phyloP scores from a whole-genome alignment of 2,888 invertebrate species.

The Chrysina gloriosa region DNA sequence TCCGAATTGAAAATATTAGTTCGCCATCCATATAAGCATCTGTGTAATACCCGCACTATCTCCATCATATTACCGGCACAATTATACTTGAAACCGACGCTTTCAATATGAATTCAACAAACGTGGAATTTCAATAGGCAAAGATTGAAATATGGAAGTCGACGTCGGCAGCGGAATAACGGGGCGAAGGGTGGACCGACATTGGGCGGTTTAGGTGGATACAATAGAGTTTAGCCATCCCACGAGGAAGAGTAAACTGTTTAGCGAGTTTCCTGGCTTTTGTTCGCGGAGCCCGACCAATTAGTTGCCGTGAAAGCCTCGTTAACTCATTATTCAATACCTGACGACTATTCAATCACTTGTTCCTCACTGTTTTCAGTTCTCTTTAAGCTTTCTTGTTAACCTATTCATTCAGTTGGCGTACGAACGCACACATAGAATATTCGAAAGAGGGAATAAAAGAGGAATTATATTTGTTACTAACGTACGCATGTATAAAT shows the following conservation, averaged over 20 bases:
- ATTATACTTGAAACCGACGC: constrained; percentile 37
- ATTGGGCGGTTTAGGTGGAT: constrained; percentile 35
- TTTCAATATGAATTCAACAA: constrained; percentile 40
- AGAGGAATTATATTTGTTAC: constrained; percentile 34
- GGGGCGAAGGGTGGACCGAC: constrained; percentile 11
- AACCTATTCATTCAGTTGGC: constrained; percentile 34
- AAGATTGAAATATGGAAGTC: constrained; percentile 38
- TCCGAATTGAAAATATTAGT: constrained; percentile 10
- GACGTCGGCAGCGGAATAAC: neutral
- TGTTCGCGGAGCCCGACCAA: constrained; percentile 57
- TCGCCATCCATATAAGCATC: neutral
- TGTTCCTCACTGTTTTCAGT: constrained; percentile 55
- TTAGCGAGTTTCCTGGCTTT: constrained; percentile 57
- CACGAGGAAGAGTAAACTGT: constrained; percentile 52
- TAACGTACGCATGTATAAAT: constrained; percentile 11
- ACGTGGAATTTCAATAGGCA: constrained; percentile 42
- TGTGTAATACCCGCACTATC: constrained; percentile 2
- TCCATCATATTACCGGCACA: constrained; percentile 22
- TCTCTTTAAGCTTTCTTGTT: constrained; percentile 47
- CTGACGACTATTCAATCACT: constrained; percentile 57
- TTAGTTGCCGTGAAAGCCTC: constrained; percentile 59
- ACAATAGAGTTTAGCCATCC: constrained; percentile 43
- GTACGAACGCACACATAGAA: neutral
- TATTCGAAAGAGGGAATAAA: constrained; percentile 32
- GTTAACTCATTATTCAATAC: constrained; percentile 58